These are phyloP conservation scores for Morinoia aosen DNA, from an alignment of 2,888 invertebrate species.

Conservation along the genomic window DNA sequence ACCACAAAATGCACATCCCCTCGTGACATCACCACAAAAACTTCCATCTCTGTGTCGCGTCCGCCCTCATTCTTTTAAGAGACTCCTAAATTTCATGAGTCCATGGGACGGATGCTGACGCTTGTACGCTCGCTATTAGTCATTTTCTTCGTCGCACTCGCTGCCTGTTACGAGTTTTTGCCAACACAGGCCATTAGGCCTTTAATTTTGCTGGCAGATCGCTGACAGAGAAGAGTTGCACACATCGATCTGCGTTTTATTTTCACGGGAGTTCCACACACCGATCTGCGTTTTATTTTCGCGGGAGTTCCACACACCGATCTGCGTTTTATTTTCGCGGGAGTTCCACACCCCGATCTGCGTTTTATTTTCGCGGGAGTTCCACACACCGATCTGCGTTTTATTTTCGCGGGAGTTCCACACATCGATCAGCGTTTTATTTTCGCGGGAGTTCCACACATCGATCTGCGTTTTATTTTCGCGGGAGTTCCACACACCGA, in stretches of 20 bases:
- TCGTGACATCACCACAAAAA: not conserved
- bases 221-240: not conserved
- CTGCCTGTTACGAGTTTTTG: not conserved
- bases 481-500: too few relatives aligned
- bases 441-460: too few relatives aligned
- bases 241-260: not conserved
- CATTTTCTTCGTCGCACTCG: not conserved
- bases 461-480: too few relatives aligned
- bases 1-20: not conserved
- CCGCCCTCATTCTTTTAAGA: not conserved
- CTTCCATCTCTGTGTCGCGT: not conserved
- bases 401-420: too few relatives aligned
- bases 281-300: too few relatives aligned
- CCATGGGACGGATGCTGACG: not conserved
- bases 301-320: too few relatives aligned
- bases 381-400: too few relatives aligned
- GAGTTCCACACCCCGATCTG: too few relatives aligned
- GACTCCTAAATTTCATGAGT: not conserved
- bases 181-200: not conserved
- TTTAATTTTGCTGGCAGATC: not conserved
- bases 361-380: too few relatives aligned
- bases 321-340: too few relatives aligned
- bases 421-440: too few relatives aligned
- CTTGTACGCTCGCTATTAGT: not conserved
- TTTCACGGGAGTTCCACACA: not conserved